Evolutionary conservation across 2,888 invertebrate species (phyloP), one percentile per base, ranked within the genome.

Genomic region (Andrena praecox): DNA sequence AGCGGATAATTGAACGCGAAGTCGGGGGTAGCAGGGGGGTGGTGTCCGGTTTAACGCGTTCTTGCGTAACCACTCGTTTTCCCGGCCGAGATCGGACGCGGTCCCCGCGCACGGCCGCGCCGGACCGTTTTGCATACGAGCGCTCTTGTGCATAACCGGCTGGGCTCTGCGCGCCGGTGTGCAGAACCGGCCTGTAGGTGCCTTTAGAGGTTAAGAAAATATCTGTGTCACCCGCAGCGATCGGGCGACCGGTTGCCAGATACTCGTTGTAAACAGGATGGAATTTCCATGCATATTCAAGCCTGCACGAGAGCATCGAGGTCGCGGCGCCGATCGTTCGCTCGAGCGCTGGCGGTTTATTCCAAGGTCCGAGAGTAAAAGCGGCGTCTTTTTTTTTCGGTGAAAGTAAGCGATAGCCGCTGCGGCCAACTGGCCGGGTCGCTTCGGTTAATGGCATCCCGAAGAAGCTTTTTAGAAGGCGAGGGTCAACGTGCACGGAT

Each of bases 231-330:
- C 82, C 82, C 69, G 84, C 63, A 64, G 79, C 83, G 84, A 86
- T 77, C 80, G 84, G 78, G 42, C 79, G 80, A 60, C 71, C 79
- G 82, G 85, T 85, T 89, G 88, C 89, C 88, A 88, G 88, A 89
- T 89, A 84, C 85, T 85, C 79, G 85, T 90, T 89, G 91, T 91
- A 93, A 91, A 91, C 91, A 92, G 91, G 89, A 91, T 91, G 89
- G 90, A 91, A 92, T 92, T 92, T 87, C 89, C 91, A 92, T 92
- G 90, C 91, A 91, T 91, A 92, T 91, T 91, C 91, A 91, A 90
- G 86, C 83, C 82, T 85, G 84, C 68, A 77, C 83, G 67, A 66
- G 80, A 83, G 69, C 79, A 78, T 88, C 77, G 88, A 88, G 88
- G 87, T 79, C 85, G 84, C 52, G 69, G 67, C 71, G 24, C 42